phyloP scores from a whole-genome alignment of 2,888 invertebrate genomes.

The Axea sp. region DNA sequence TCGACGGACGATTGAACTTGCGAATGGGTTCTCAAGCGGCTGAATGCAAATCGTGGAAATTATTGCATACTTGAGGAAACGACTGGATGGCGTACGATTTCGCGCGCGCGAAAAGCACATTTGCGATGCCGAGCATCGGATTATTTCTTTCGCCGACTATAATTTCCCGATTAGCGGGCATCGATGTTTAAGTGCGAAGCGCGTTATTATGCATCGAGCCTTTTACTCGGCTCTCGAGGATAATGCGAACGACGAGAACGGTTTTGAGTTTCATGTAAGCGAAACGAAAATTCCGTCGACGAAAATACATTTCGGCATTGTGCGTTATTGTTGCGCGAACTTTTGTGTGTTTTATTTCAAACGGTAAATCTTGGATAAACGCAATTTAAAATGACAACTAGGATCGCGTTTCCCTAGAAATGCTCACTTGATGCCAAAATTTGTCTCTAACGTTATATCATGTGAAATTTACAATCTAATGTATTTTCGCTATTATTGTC shows the following conservation, averaged over 20 bases:
- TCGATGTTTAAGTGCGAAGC: slow-evolving; percentile 12
- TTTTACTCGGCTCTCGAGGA: neutral
- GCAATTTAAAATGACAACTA: slow-evolving; percentile 59
- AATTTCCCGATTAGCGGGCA: slow-evolving; percentile 33
- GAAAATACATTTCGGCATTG: slow-evolving; percentile 45
- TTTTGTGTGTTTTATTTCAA: slow-evolving; percentile 28
- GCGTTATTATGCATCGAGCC: slow-evolving; percentile 3
- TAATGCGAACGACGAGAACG: slow-evolving; percentile 1
- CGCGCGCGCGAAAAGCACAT: slow-evolving; percentile 17
- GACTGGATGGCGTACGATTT: neutral
- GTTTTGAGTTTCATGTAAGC: slow-evolving; percentile 19
- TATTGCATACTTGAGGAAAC: slow-evolving; percentile 16
- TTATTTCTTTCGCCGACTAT: slow-evolving; percentile 28
- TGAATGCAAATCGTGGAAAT: slow-evolving; percentile 16
- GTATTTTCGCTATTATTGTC: slow-evolving; percentile 25
- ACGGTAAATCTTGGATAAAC: slow-evolving; percentile 50
- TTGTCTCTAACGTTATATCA: slow-evolving; percentile 19
- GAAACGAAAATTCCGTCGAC: slow-evolving; percentile 18
- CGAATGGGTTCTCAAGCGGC: slow-evolving; percentile 27
- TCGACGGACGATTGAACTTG: slow-evolving; percentile 39
- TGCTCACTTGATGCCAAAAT: slow-evolving; percentile 42
- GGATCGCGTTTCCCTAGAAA: slow-evolving; percentile 47
- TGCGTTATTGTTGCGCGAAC: slow-evolving; percentile 39
- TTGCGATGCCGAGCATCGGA: slow-evolving; percentile 31
- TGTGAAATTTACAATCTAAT: slow-evolving; percentile 40